Conservation (phyloP, 1,140 invertebrate species). For the Lucilia sericata region DNA sequence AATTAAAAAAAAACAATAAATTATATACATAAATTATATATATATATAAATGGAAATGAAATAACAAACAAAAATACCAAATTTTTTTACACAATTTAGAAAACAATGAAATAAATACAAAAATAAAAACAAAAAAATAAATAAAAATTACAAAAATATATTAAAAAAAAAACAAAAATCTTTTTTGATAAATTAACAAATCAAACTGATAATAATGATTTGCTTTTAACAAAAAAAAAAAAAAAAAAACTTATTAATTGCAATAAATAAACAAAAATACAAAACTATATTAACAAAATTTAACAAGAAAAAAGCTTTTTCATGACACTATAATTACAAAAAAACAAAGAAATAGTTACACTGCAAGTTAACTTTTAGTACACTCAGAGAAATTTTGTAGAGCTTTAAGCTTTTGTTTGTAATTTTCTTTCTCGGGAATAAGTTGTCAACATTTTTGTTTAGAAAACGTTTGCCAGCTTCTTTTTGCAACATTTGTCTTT, state of each 20-base stretch:
- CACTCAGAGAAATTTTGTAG: background rate
- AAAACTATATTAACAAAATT: background rate
- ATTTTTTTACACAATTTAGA: slow-evolving; percentile 23
- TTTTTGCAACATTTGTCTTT: no score
- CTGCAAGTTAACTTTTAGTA: no score
- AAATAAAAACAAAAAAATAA: slow-evolving; percentile 2
- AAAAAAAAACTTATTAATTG: background rate
- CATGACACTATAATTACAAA: background rate
- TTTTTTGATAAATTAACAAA: slow-evolving; percentile 34
- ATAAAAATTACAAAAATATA: slow-evolving; percentile 24
- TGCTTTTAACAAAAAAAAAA: slow-evolving; percentile 19
- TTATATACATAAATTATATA: slow-evolving; percentile 29
- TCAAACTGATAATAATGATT: slow-evolving; percentile 22
- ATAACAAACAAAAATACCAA: slow-evolving; percentile 2
- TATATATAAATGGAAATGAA: slow-evolving; percentile 26
- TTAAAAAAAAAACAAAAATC: slow-evolving; percentile 22
- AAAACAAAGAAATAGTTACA: background rate
- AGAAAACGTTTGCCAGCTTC: no score
- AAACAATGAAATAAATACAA: slow-evolving; percentile 28
- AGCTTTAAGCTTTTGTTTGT: no score
- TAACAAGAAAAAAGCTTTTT: slow-evolving; percentile 25
- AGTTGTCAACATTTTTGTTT: no score
- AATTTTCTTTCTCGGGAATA: no score
- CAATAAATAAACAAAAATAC: slow-evolving; percentile 11
- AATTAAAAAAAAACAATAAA: slow-evolving; percentile 14